phyloP scores from a whole-genome alignment of 2,113 vertebrate species.

The Neotoma lepida region DNA sequence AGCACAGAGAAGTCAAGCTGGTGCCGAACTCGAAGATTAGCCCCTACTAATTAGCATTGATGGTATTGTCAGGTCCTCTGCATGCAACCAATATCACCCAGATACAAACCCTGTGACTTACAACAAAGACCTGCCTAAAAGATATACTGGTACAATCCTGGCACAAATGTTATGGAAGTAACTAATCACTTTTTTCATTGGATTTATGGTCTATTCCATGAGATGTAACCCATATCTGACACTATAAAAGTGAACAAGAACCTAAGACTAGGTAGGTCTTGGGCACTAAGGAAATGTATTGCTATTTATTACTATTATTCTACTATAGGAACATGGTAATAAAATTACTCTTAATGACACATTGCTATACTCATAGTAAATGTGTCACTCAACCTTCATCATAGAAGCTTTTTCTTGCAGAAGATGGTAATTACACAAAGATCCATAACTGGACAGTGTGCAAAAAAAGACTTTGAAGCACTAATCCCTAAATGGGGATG shows the following conservation, averaged over 20 bases:
- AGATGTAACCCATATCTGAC: neutral
- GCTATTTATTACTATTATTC: neutral
- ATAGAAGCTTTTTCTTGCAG: neutral
- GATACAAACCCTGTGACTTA: neutral
- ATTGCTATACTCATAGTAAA: neutral
- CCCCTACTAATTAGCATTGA: neutral
- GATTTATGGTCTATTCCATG: neutral
- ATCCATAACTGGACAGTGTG: neutral
- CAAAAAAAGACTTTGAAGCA: neutral
- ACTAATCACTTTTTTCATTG: neutral
- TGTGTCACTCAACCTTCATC: neutral
- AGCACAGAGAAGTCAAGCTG: neutral
- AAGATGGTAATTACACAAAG: neutral
- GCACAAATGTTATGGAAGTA: neutral
- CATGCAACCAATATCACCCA: neutral
- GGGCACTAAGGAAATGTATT: neutral
- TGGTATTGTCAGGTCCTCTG: neutral
- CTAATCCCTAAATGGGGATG: neutral
- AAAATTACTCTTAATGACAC: neutral
- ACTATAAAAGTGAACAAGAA: neutral
- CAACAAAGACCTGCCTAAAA: neutral
- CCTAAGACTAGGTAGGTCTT: neutral
- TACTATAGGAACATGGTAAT: neutral
- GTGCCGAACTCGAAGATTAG: neutral
- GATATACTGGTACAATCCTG: neutral